phyloP scores from a whole-genome alignment of 1,140 invertebrate species.

The Leptinotarsa undecemlineata region DNA sequence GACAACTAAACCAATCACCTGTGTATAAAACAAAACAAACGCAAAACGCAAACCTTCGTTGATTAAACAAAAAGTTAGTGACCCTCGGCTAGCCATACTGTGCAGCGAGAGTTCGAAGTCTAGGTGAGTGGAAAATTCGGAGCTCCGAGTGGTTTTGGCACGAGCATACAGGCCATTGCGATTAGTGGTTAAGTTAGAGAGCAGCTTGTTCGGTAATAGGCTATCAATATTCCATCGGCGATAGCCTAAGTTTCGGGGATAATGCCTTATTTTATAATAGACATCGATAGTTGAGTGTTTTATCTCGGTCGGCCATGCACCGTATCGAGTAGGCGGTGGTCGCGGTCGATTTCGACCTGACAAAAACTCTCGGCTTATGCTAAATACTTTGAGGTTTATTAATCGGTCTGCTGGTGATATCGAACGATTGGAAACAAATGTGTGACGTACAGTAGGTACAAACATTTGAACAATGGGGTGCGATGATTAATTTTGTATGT shows the following conservation, averaged over 20 bases:
- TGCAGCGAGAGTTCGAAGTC: background rate
- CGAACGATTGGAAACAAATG: background rate
- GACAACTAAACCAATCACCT: background rate
- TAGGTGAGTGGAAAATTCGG: constrained; percentile 5
- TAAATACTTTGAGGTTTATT: constrained; percentile 2
- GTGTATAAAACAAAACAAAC: background rate
- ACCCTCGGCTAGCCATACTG: background rate
- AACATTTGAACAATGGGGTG: no score
- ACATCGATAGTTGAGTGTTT: constrained; percentile 18
- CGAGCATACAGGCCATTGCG: background rate
- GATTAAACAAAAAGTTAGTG: constrained; percentile 2
- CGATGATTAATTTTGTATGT: no score
- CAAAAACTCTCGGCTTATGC: constrained; percentile 12
- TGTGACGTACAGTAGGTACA: background rate
- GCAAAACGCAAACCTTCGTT: background rate
- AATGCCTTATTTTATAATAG: constrained; percentile 17
- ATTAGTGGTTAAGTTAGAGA: constrained; percentile 7
- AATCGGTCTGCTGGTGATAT: background rate
- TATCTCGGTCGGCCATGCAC: constrained; percentile 15
- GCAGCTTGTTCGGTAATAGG: constrained; percentile 10
- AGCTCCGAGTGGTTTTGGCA: background rate
- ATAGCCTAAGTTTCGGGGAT: constrained; percentile 9
- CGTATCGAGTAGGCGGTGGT: background rate
- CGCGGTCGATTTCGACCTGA: background rate
- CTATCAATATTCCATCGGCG: constrained; percentile 9